phyloP scores from a whole-genome alignment of 1,140 invertebrate species.

The Leptonema lineaticorne region DNA sequence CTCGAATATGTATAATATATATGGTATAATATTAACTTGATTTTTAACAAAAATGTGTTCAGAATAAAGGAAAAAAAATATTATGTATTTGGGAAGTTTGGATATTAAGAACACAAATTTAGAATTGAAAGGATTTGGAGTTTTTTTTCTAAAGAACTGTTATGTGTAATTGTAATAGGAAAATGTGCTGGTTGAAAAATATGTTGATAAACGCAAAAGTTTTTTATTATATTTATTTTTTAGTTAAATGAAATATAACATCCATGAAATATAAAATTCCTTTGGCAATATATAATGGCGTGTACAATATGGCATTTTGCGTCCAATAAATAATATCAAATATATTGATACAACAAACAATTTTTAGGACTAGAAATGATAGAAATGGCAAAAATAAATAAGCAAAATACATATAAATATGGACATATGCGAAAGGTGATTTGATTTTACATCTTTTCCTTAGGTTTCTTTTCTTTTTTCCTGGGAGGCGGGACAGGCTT shows the following conservation, averaged over 20 bases:
- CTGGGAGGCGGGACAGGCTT: constrained; percentile 54
- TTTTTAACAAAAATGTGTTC: no score
- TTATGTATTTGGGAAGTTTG: no score
- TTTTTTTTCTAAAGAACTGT: no score
- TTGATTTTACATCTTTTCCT: constrained; percentile 48
- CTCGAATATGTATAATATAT: no score
- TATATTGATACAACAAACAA: constrained; percentile 33
- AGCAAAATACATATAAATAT: no score
- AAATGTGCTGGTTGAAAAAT: not conserved
- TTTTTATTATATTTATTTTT: no score
- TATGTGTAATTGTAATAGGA: no score
- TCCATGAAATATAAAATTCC: constrained; percentile 40
- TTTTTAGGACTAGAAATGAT: constrained; percentile 45
- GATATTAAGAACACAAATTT: no score
- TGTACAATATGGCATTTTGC: constrained; percentile 29
- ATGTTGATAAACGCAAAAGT: no score
- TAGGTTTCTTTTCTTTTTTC: constrained; percentile 58
- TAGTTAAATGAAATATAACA: constrained; percentile 24
- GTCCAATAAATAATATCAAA: constrained; percentile 27
- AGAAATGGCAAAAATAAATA: constrained; percentile 33
- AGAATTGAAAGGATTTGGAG: no score
- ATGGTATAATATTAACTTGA: no score
- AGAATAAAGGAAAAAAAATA: no score
- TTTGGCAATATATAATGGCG: constrained; percentile 37
- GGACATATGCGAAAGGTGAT: not conserved